Conservation (phyloP, 2,113 vertebrate species). For the Tylochromis polylepis region DNA sequence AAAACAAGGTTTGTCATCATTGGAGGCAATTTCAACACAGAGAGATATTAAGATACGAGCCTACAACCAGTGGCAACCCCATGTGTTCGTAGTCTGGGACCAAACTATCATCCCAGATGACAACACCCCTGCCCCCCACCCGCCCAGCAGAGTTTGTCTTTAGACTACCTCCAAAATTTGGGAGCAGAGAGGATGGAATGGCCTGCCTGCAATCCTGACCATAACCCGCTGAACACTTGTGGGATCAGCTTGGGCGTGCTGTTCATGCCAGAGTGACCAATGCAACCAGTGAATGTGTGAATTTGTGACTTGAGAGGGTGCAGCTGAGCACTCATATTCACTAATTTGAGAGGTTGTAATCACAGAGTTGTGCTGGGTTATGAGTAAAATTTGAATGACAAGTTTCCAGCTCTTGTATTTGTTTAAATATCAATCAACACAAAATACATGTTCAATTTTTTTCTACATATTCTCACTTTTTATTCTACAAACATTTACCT, state of each 20-base stretch:
- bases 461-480: no score
- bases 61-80: background rate
- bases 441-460: no score
- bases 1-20: background rate
- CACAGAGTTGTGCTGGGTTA: background rate
- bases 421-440: no score
- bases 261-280: background rate
- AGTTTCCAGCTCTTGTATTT: background rate
- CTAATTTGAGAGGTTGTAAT: background rate
- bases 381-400: background rate
- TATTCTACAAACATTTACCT: background rate
- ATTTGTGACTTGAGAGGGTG: background rate
- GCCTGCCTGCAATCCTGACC: no score
- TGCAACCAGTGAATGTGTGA: no score
- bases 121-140: background rate
- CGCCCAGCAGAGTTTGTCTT: rapidly evolving
- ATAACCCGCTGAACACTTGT: no score
- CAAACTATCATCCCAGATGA: background rate
- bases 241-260: no score
- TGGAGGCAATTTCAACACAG: background rate
- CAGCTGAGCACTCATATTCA: background rate
- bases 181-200: no score
- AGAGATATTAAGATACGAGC: background rate
- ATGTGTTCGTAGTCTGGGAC: background rate
- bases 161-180: background rate